Conservation (phyloP, 2,113 vertebrate species). For the Chaetops frenatus region DNA sequence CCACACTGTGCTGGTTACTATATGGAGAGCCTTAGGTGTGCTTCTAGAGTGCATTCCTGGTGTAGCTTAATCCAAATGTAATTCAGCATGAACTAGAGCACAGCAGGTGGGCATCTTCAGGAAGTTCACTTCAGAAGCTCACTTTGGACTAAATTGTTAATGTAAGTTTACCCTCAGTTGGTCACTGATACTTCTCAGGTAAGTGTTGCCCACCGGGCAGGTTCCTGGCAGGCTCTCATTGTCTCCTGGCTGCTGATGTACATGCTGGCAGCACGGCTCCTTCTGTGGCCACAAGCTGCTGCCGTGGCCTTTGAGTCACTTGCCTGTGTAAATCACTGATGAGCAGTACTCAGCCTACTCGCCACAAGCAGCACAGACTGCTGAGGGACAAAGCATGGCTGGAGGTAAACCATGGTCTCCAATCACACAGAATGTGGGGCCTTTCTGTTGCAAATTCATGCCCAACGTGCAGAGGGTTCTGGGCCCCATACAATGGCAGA, state of each 20-base stretch:
- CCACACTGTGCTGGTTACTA: not conserved
- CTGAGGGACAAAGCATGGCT: not conserved
- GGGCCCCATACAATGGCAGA: not conserved
- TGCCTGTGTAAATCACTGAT: accelerated
- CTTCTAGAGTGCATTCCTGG: not conserved
- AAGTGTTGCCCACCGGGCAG: not conserved
- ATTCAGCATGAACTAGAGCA: not conserved
- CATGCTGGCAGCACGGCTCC: accelerated
- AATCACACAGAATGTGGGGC: not conserved
- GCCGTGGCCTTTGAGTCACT: not conserved
- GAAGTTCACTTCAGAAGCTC: not conserved
- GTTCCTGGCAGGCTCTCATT: not conserved
- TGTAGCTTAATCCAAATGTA: not conserved
- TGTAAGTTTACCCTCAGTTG: not conserved
- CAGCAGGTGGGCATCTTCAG: not conserved
- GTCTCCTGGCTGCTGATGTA: not conserved
- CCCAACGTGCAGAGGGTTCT: not conserved
- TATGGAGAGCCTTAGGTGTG: not conserved
- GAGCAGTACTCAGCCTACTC: accelerated
- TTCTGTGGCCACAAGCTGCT: not conserved
- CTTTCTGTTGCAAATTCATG: not conserved
- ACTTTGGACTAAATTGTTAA: not conserved
- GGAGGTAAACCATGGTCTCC: not conserved
- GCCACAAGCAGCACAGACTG: not conserved
- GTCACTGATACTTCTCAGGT: not conserved